Evolutionary conservation across 2,113 vertebrate species (phyloP), one percentile per base, ranked within the genome.

Genomic region (Upupa epops): DNA sequence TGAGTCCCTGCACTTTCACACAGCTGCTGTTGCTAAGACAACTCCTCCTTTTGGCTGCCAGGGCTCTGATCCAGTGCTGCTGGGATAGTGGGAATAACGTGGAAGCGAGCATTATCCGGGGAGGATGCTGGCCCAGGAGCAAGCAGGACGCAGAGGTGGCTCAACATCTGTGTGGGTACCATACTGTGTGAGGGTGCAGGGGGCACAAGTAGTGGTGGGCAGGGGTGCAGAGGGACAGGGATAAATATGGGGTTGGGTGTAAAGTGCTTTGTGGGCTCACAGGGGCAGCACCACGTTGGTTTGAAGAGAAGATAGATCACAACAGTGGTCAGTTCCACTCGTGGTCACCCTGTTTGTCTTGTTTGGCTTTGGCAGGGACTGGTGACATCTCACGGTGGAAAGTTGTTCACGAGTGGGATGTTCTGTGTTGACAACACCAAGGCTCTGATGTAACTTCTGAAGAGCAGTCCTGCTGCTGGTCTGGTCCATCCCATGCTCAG

Each of bases 71-170:
- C 55, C 69, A 32, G 34, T 15, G 61, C 26, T 18, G 4, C 32
- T 12, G 37, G 2, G 16, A 28, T 4, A 18, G 32, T 17, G 49
- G 40, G 65, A 52, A 32, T 60, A 45, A 31, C 3, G 66, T 56
- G 66, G 26, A 32, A 55, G 37, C 1, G 5, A 74, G 58, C 0
- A 0, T 18, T 11, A 5, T 42, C 31, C 32, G 40, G 75, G 29
- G 51, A 80, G 46, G 25, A 3, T 45, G 59, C 2, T 3, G 58
- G 28, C 0, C 1, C 25, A 17, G 1, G 17, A 42, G 22, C 0
- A 3, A 74, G 81, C 29, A 8, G 29, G 17, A 48, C 4, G 8
- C 29, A 8, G 66, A 37, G 24, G n/a, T 17, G 24, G 19, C 73
- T 91, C 40, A n/a, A 3, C 5, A 2, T n/a, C 6, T 26, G 13